Evolutionary conservation across 37 sponge, comb jelly and placozoan species (phyloP).

Genomic region (Ephydatia muelleri): DNA sequence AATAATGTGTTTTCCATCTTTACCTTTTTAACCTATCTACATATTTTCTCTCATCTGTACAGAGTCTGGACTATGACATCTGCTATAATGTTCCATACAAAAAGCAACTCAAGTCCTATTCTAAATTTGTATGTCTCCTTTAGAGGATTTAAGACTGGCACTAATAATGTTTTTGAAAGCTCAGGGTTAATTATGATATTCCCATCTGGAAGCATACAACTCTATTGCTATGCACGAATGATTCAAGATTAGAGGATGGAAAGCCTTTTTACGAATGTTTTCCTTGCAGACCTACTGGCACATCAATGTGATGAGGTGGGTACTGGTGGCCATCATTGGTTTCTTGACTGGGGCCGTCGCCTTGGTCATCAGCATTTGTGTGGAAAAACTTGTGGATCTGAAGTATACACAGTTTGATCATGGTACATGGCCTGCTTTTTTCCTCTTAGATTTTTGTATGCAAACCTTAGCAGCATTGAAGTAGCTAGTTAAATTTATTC

Average conservation of each 20-base stretch:
- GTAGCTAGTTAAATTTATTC: too few species aligned
- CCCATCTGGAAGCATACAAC: too few species aligned
- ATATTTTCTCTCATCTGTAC: neutral
- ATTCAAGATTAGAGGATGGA: too few species aligned
- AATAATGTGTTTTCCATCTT: too few species aligned
- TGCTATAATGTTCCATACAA: conserved; percentile 69
- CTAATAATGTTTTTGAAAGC: too few species aligned
- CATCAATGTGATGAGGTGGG: conserved; percentile 62
- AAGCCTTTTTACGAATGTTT: too few species aligned
- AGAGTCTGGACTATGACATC: conserved; percentile 73
- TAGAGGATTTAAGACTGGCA: neutral
- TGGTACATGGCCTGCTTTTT: too few species aligned
- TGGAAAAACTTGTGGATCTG: conserved; percentile 46
- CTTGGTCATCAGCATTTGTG: conserved; percentile 78
- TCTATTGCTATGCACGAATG: too few species aligned
- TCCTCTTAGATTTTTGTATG: too few species aligned
- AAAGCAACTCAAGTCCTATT: conserved; percentile 33
- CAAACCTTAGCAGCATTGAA: too few species aligned
- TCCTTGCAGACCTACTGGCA: conserved; percentile 42
- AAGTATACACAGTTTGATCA: conserved; percentile 44
- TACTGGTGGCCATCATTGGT: conserved; percentile 74
- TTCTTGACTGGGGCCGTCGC: conserved; percentile 76
- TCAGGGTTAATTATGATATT: too few species aligned
- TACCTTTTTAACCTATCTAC: too few species aligned
- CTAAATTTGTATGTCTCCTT: conserved; percentile 29